Percentiles rank a stretch among this genome's conserved stretches.
Evolutionary conservation across 2,797 vertebrate genomes (phyloP).

Genomic region (Falco biarmicus): DNA sequence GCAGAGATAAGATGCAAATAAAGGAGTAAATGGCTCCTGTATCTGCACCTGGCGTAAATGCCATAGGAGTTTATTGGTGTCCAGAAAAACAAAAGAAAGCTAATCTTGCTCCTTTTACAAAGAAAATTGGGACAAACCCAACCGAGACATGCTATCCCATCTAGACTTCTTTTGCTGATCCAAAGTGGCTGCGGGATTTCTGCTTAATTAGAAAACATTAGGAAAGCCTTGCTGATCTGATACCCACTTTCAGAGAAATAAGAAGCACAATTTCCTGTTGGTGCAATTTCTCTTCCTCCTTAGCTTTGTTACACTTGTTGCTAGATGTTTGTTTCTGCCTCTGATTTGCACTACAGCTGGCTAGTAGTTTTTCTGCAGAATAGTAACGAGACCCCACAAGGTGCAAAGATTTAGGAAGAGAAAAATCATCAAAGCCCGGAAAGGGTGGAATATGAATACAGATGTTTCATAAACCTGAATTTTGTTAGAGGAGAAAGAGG

Average conservation of each 20-base stretch:
- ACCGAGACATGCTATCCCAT: neutral
- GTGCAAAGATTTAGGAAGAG: neutral
- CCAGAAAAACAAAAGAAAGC: neutral
- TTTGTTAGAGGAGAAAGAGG: neutral
- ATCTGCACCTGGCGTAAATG: neutral
- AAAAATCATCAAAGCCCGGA: neutral
- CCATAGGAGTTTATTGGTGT: neutral
- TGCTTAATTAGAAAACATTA: slow-evolving; percentile 12
- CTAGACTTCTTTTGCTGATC: neutral
- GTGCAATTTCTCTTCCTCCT: neutral
- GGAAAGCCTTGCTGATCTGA: neutral
- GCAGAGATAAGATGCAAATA: neutral
- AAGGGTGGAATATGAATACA: neutral
- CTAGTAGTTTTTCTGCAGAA: neutral
- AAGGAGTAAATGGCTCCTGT: neutral
- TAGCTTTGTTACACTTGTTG: neutral
- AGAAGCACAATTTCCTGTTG: neutral
- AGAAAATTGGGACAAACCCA: neutral
- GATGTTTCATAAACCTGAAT: neutral
- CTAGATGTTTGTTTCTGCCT: neutral
- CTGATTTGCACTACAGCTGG: neutral
- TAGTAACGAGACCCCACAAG: neutral
- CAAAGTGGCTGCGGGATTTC: slow-evolving; percentile 29
- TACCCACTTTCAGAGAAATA: neutral
- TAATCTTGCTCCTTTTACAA: neutral